These are phyloP conservation scores for Drosophila micromelanica DNA, from an alignment of 1,140 invertebrate genomes.

Conservation along the genomic window DNA sequence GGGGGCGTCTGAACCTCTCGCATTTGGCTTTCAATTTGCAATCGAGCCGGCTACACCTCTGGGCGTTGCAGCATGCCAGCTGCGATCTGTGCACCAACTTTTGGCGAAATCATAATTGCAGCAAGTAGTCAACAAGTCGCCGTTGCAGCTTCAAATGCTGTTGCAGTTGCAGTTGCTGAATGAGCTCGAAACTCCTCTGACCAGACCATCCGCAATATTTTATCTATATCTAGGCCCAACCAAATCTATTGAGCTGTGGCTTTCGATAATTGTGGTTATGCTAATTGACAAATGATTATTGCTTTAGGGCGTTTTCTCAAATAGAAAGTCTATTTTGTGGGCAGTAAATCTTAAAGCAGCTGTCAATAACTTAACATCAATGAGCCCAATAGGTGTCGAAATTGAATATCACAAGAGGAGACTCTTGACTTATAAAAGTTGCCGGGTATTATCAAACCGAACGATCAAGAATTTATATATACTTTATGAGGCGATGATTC, in stretches of 20 bases:
- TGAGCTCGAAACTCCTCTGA: conserved; percentile 5
- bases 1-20: conserved; percentile 61
- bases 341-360: not conserved
- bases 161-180: conserved; percentile 9
- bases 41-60: conserved; percentile 68
- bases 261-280: conserved; percentile 14
- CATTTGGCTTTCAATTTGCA: conserved; percentile 75
- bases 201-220: conserved; percentile 6
- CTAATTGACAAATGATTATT: conserved; percentile 24
- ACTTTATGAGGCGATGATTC: too few relatives aligned
- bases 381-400: not conserved
- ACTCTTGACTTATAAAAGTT: too few relatives aligned
- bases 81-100: conserved; percentile 23
- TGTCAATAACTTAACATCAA: not conserved
- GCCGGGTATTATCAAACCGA: too few relatives aligned
- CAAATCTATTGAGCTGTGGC: conserved; percentile 5
- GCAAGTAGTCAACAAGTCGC: conserved; percentile 32
- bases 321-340: conserved; percentile 6
- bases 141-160: not conserved
- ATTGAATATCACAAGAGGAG: not conserved
- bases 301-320: conserved; percentile 12
- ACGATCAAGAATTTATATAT: too few relatives aligned
- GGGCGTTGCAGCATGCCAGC: conserved; percentile 56
- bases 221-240: not conserved
- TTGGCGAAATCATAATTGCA: conserved; percentile 65